Conservation (phyloP, 23 tunicate species). For the Phallusia fumigata region DNA sequence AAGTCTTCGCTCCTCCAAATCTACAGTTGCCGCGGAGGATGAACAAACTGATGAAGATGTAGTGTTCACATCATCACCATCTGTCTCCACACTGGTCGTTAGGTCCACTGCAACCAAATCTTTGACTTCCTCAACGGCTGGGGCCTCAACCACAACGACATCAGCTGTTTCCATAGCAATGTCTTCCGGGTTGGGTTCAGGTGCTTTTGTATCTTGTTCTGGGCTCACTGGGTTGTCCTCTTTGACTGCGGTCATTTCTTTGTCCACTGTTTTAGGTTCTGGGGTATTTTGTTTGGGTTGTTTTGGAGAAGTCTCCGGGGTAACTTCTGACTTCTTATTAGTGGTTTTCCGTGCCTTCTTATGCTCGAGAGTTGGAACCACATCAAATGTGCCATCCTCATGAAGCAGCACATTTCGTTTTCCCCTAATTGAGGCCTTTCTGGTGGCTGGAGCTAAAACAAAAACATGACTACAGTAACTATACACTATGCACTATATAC, state of each 20-base stretch:
- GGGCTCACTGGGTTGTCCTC: no score
- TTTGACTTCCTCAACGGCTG: not conserved
- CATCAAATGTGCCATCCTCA: conserved; percentile 1
- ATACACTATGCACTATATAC: no score
- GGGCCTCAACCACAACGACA: not conserved
- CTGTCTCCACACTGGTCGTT: not conserved
- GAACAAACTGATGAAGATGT: conserved; percentile 4
- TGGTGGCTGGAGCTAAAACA: not conserved
- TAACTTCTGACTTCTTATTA: not conserved
- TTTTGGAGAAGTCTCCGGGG: not conserved
- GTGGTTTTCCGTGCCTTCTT: not conserved
- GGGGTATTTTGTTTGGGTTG: not conserved
- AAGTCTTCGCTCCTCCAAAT: not conserved
- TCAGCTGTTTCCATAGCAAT: not conserved
- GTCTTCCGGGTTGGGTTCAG: no score
- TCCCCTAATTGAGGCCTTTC: not conserved
- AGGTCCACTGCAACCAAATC: not conserved
- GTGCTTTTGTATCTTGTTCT: no score
- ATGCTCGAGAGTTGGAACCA: not conserved
- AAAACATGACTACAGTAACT: no score
- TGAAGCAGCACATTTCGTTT: not conserved
- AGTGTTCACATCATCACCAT: not conserved
- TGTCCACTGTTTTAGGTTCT: no score
- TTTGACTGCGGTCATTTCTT: no score
- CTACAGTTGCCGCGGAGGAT: not conserved